A percentile compares a stretch with the other conserved stretches of the same genome.
Conservation (phyloP, 2,888 invertebrate species). For the Drosophila imparisetae region DNA sequence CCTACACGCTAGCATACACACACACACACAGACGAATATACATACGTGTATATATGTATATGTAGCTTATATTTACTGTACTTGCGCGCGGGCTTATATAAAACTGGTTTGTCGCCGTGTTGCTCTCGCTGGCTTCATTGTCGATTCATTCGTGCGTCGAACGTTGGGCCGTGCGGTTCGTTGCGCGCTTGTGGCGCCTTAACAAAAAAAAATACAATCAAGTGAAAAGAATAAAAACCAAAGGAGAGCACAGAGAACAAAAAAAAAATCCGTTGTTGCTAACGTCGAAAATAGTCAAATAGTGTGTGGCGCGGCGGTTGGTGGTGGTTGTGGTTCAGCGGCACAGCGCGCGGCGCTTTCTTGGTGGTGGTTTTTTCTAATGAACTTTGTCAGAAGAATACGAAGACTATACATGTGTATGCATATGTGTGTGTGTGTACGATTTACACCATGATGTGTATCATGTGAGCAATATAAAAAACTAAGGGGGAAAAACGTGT, state of each 20-base stretch:
- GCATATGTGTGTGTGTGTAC: conserved; percentile 28
- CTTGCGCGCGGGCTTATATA: conserved; percentile 70
- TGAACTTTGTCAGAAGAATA: conserved; percentile 67
- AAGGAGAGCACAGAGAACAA: conserved; percentile 63
- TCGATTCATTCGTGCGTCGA: conserved; percentile 83
- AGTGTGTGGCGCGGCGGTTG: conserved; percentile 64
- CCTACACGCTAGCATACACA: conserved; percentile 32
- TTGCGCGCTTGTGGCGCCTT: conserved; percentile 59
- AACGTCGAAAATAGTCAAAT: conserved; percentile 74
- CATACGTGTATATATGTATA: conserved; percentile 23
- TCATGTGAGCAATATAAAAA: conserved; percentile 51
- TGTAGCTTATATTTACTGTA: conserved; percentile 68
- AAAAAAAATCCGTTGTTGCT: conserved; percentile 68
- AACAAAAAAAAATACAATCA: conserved; percentile 23
- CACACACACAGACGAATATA: conserved; percentile 11
- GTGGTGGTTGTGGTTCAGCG: conserved; percentile 66
- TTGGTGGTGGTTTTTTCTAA: conserved; percentile 70
- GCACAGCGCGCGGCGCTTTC: conserved; percentile 49
- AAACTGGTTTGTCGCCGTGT: conserved; percentile 71
- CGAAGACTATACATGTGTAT: conserved; percentile 30
- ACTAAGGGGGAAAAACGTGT: conserved; percentile 33
- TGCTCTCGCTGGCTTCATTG: conserved; percentile 59
- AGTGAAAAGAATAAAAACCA: conserved; percentile 51
- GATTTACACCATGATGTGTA: conserved; percentile 44
- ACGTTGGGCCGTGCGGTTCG: conserved; percentile 82